phyloP scores from a whole-genome alignment of 2,797 vertebrate genomes.

The Tauraco hartlaubi region DNA sequence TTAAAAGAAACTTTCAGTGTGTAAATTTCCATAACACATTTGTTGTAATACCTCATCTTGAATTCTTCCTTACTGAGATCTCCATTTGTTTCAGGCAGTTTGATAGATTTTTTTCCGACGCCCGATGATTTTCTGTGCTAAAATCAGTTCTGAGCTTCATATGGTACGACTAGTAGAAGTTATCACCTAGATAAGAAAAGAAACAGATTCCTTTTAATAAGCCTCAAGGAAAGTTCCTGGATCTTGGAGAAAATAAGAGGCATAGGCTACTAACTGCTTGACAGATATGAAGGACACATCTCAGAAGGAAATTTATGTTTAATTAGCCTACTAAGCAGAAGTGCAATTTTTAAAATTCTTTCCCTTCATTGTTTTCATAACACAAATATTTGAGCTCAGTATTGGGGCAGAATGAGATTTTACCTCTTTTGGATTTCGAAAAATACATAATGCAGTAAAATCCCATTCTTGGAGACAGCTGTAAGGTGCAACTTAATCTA shows the following conservation, averaged over 20 bases:
- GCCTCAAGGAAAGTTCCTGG: not conserved
- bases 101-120: not conserved
- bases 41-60: not conserved
- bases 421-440: not conserved
- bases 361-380: not conserved
- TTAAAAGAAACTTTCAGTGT: not conserved
- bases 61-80: not conserved
- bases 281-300: not conserved
- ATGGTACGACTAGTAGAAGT: not conserved
- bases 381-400: conserved; percentile 29
- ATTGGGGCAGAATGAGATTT: not conserved
- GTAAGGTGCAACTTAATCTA: not conserved
- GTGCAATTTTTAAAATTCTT: not conserved
- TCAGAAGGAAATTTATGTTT: not conserved
- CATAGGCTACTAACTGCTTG: not conserved
- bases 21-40: not conserved
- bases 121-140: not conserved
- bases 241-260: not conserved
- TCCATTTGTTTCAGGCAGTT: not conserved
- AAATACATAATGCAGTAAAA: not conserved
- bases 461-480: not conserved
- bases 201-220: not conserved
- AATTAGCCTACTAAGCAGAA: not conserved
- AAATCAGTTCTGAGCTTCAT: not conserved
- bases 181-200: not conserved